phyloP scores from a whole-genome alignment of 2,113 vertebrate genomes.

The Nycticebus coucang region DNA sequence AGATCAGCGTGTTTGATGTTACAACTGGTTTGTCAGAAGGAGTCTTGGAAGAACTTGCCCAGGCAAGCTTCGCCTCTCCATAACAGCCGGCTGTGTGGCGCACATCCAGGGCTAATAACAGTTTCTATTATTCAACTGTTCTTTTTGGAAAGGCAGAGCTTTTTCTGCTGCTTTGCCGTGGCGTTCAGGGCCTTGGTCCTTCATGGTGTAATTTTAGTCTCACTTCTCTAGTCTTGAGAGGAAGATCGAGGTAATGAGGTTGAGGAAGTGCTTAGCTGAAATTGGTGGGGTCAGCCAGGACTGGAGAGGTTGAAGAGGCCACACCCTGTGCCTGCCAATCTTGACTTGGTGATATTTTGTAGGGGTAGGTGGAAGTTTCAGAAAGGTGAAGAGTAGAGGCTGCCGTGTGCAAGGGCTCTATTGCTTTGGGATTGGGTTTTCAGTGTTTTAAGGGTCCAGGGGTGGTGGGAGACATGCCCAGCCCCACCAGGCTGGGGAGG shows the following conservation, averaged over 20 bases:
- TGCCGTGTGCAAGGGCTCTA: rapidly evolving
- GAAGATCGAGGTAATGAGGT: neutral
- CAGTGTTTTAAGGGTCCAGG: neutral
- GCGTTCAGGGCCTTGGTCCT: neutral
- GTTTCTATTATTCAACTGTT: constrained; percentile 31
- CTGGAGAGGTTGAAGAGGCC: neutral
- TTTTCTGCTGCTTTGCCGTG: neutral
- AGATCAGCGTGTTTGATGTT: constrained; percentile 29
- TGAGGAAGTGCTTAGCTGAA: neutral
- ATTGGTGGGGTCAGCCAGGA: neutral
- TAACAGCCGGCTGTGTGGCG: neutral
- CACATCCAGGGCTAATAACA: constrained; percentile 20
- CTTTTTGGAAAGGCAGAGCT: constrained; percentile 1
- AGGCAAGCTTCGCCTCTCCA: constrained; percentile 37
- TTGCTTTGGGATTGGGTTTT: neutral
- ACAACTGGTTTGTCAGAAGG: constrained; percentile 41
- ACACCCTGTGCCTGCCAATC: neutral
- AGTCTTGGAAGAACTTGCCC: constrained; percentile 10
- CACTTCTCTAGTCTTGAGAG: neutral
- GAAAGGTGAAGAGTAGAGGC: neutral
- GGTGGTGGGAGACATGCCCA: no score
- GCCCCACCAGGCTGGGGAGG: neutral
- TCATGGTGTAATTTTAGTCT: rapidly evolving
- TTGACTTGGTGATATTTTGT: neutral
- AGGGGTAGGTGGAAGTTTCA: neutral